Evolutionary conservation across 2,888 invertebrate genomes (phyloP).

Genomic region (Apodemia duryi): DNA sequence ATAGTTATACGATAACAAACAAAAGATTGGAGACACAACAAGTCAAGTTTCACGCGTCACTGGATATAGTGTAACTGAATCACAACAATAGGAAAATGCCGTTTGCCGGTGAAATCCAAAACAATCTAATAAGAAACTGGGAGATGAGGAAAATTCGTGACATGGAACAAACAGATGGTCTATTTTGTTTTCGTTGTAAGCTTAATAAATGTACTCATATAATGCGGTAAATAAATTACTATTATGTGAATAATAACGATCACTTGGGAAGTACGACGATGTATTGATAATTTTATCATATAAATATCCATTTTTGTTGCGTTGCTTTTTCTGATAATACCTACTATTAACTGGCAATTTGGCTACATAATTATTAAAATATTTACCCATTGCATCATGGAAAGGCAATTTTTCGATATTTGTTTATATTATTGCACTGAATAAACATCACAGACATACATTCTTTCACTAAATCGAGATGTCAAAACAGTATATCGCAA

Average conservation of each 20-base stretch:
- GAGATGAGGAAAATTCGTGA: conserved; percentile 69
- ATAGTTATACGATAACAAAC: conserved; percentile 42
- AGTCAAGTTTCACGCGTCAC: conserved; percentile 60
- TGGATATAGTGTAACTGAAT: conserved; percentile 62
- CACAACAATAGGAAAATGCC: conserved; percentile 46
- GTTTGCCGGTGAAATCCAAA: conserved; percentile 47
- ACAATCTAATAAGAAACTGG: conserved; percentile 69
- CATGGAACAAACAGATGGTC: conserved; percentile 56
- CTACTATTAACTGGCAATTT: no score
- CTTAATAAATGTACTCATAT: background rate
- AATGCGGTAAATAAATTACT: conserved; percentile 4
- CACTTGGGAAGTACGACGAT: background rate
- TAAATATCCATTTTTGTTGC: background rate
- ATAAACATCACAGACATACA: no score
- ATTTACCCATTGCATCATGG: no score
- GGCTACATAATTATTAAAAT: no score
- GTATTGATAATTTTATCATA: background rate
- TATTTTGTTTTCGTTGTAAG: conserved; percentile 6
- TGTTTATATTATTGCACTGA: no score
- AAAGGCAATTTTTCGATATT: no score
- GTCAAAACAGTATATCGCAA: no score
- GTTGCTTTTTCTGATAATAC: background rate
- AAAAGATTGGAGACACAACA: conserved; percentile 48
- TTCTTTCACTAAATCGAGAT: no score
- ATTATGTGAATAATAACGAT: conserved; percentile 7